Evolutionary conservation across 1,140 invertebrate genomes (phyloP), one percentile per base, ranked within the genome.

Genomic region (Chlorops oryzae): DNA sequence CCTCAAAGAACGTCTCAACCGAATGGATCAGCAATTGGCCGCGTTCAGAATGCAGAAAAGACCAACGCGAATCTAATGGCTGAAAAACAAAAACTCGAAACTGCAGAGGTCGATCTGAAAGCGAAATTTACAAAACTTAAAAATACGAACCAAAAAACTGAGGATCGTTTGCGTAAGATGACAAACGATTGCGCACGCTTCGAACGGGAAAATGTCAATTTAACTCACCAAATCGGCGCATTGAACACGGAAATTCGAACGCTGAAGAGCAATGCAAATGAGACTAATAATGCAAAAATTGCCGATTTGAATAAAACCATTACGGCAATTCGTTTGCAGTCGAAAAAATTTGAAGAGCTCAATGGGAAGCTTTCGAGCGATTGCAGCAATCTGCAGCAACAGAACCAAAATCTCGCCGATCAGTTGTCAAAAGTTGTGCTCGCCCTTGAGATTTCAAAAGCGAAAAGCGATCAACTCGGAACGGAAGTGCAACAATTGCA

Each of bases 191-290:
- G 49, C 6, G 56, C 61, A 12, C 21, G 48, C 22, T n/a, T 34
- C 12, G 53, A 55, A 24, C 35, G 41, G 17, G 25, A 41, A 13
- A 59, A 58, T 22, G 50, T 57, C 12, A 39, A 27, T 2, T 48
- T 67, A 7, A 55, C 51, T 24, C 41, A 49, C 7, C 61, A 67
- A 43, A 47, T 63, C 12, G 61, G 58, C 20, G 49, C 47, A 10
- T 52, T 64, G 1, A 63, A 63, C 35, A 54, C 49, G 0, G 39
- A 61, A 3, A 47, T 63, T 13, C 41, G n/a, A 24, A 25, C 7
- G 25, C 5, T 24, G 18, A 45, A 45, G 21, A 13, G 15, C 43
- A 32, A 6, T 28, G n/a, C 12, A 32, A n/a, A n/a, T n/a, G n/a
- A n/a, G n/a, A n/a, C n/a, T n/a, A n/a, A n/a, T 3, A 5, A 35